phyloP scores from a whole-genome alignment of 2,888 invertebrate genomes.

The Griposia aprilina region DNA sequence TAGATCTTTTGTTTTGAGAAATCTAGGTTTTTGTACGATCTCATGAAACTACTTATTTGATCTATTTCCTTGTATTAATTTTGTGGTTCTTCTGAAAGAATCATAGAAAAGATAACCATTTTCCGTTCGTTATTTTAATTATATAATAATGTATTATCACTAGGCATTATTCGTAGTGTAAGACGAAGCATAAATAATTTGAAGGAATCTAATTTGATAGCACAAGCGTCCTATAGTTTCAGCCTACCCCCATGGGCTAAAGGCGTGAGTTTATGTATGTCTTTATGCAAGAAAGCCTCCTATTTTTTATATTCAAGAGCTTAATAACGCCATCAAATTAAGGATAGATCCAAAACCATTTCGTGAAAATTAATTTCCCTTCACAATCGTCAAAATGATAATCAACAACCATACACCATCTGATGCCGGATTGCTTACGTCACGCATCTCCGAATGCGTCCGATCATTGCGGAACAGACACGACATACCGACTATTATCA shows the following conservation, averaged over 20 bases:
- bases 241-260: too few species aligned
- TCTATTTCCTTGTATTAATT: background rate
- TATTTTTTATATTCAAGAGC: too few species aligned
- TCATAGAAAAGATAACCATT: background rate
- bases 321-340: background rate
- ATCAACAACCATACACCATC: slow-evolving; percentile 14
- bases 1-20: slow-evolving; percentile 4
- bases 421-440: slow-evolving; percentile 19
- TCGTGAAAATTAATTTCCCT: background rate
- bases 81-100: background rate
- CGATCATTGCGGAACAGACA: slow-evolving; percentile 37
- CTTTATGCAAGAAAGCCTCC: too few species aligned
- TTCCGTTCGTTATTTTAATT: background rate
- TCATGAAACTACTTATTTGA: background rate
- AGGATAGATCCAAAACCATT: background rate
- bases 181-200: background rate
- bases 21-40: slow-evolving; percentile 3
- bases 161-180: background rate
- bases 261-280: too few species aligned
- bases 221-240: too few species aligned
- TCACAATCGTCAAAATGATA: background rate
- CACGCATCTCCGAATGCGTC: slow-evolving; percentile 25
- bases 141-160: too few species aligned
- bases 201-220: background rate
- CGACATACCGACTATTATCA: slow-evolving; percentile 46